Base-by-base conservation (phyloP, 2,797 vertebrate species). In the Poeciliopsis paucimaculata region DNA sequence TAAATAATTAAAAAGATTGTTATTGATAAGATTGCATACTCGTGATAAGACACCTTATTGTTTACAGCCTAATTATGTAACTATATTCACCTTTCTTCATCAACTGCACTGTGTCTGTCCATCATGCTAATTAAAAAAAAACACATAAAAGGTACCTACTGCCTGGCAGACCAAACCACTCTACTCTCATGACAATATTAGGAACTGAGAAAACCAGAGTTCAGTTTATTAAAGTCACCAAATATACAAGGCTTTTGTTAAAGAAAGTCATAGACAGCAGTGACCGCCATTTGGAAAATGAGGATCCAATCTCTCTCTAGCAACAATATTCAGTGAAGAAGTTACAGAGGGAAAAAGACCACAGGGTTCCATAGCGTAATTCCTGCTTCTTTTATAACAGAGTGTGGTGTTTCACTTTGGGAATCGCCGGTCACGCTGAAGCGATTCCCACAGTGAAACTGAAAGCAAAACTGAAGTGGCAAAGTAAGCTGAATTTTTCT, bases 191-290 rank as follows among this genome's bases (percentile, higher is more conserved):
- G 91, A 94, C 93, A 92, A 95, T 94, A 96, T 88, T 79, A 76
- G 80, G 85, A 89, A 92, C 89, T 87, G 82, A 80, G 90, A 91
- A 91, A 93, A 85, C 90, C 70, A 66, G 77, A 77, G 93, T 82
- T 86, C 23, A 92, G 91, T 41, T 87, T 90, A 88, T 87, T 89
- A 91, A 71, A 71, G 23, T 2, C 8, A 28, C 41, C 41, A 96
- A 93, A 94, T 91, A 94, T 96, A 95, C 95, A 94, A 94, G 94
- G 94, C 90, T 90, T 91, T 91, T 82, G 91, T 93, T 92, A 91
- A 93, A 92, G 82, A 90, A 85, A 86, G 91, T 41, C 64, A 86
- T 89, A 71, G 31, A 71, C 68, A 28, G 41, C 60, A 34, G 60
- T 62, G 6, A 34, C 31, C 15, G 28, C 31, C 28, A 34, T 28